Evolutionary conservation across 2,797 vertebrate genomes (phyloP).

Genomic region (Gouania willdenowi): DNA sequence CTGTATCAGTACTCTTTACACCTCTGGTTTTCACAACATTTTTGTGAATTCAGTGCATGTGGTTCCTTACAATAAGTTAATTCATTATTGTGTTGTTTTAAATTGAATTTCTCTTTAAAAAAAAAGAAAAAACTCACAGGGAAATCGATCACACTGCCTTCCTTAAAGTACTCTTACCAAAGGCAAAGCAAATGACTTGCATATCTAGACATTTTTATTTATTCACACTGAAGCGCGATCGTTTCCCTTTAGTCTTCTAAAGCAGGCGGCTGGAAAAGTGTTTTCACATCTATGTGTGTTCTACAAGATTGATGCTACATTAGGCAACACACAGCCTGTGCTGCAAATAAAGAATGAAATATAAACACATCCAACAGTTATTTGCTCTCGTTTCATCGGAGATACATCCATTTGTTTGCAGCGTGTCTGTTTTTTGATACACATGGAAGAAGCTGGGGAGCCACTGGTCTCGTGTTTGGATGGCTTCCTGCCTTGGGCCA

Average conservation of each 20-base stretch:
- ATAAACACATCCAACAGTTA: conserved; percentile 36
- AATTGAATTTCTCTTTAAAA: no score
- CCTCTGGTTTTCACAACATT: no score
- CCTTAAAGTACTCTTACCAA: no score
- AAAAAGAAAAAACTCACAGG: conserved; percentile 39
- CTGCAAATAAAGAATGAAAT: conserved; percentile 7
- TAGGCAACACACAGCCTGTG: conserved; percentile 5
- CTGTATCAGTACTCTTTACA: no score
- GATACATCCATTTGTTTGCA: conserved; percentile 13
- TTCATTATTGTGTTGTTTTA: no score
- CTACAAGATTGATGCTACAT: conserved; percentile 18
- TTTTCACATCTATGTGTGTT: conserved; percentile 28
- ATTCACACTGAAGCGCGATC: conserved; percentile 7
- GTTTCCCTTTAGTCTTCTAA: conserved; percentile 44
- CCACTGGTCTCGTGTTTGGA: conserved; percentile 60
- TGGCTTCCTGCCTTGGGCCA: conserved; percentile 60
- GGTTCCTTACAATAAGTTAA: no score
- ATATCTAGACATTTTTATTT: conserved; percentile 37
- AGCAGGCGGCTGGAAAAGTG: conserved; percentile 34
- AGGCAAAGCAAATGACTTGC: conserved; percentile 53
- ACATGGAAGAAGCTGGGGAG: conserved; percentile 33
- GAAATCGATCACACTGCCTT: no score
- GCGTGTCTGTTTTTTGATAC: conserved; percentile 38
- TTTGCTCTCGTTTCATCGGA: conserved; percentile 19
- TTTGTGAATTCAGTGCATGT: no score